Base-by-base conservation (phyloP, 1,140 invertebrate genomes). In the Drosophila willistoni region DNA sequence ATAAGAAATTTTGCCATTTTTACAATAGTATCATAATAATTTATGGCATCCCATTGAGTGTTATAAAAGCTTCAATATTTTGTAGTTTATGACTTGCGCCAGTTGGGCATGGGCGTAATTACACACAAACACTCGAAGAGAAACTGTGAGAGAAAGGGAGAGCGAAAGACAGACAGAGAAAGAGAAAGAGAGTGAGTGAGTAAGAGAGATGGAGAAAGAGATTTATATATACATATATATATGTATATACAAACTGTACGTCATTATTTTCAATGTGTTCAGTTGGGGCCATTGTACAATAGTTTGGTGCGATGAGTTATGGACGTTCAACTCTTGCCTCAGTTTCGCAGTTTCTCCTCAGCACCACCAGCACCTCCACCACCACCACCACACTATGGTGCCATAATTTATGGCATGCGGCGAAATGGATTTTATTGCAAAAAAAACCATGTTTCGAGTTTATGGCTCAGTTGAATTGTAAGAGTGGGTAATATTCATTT, bases 11-110 rank as follows among this genome's bases (percentile, higher is more conserved):
- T 83, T 90, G 84, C 85, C 85, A 90, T 90, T 90, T 90, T 84
- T 84, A 87, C 87, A 90, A 87, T 87, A 78, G 79, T 80, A 87
- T 83, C 87, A 90, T 90, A 87, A 90, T 90, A 90, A 90, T 90
- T 90, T 90, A 90, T 90, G 75, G 75, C 80, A 47, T 71, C 73
- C 89, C 79, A 90, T 90, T 87, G 83, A 82, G 83, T 87, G 81
- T 74, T 90, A 90, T 90, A 90, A 90, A 90, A 91, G 73, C 89
- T 89, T 90, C 89, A 90, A 91, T 91, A 91, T 91, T 91, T 82
- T 79, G 79, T 90, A 91, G 89, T 91, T 90, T 90, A 90, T 90
- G 84, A 82, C 85, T 81, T 90, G 77, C 80, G 77, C 84, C 84
- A 79, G 80, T 86, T 83, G 84, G 76, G 84, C 77, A 74, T 84